phyloP scores from a whole-genome alignment of 2,797 vertebrate species.

The Sebastes diaconus region DNA sequence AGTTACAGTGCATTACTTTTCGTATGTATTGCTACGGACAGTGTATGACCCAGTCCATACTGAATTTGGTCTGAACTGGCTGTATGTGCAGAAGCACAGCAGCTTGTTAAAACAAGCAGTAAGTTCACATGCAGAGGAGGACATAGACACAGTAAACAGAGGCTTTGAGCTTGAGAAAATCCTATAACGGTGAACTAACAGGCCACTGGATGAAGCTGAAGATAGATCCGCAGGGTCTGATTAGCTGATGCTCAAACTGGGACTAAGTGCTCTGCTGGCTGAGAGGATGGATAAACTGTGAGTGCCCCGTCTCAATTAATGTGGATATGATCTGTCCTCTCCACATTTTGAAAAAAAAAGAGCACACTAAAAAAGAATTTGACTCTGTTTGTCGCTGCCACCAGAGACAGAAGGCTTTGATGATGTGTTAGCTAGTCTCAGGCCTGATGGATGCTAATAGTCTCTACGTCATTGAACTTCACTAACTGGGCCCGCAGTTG shows the following conservation, averaged over 20 bases:
- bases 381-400: not conserved
- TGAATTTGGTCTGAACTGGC: not conserved
- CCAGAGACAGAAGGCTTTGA: slow-evolving; percentile 1
- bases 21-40: too few relatives aligned
- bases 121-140: not conserved
- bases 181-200: slow-evolving; percentile 12
- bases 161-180: not conserved
- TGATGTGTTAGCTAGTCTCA: not conserved
- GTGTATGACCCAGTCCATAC: not conserved
- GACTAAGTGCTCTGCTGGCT: not conserved
- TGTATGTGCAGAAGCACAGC: not conserved
- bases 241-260: slow-evolving; percentile 22
- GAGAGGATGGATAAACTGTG: slow-evolving; percentile 11
- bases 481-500: not conserved
- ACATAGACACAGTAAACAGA: not conserved
- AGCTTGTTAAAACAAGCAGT: not conserved
- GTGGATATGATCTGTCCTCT: not conserved
- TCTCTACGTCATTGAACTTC: slow-evolving; percentile 2
- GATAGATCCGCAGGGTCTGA: slow-evolving; percentile 25
- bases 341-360: not conserved
- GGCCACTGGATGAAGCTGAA: not conserved
- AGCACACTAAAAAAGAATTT: not conserved
- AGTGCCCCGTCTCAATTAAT: slow-evolving; percentile 2
- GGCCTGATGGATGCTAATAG: slow-evolving; percentile 17
- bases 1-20: too few relatives aligned